These are phyloP conservation scores for Drosophila biarmipes DNA, from an alignment of 1,140 invertebrate species.

Conservation along the genomic window DNA sequence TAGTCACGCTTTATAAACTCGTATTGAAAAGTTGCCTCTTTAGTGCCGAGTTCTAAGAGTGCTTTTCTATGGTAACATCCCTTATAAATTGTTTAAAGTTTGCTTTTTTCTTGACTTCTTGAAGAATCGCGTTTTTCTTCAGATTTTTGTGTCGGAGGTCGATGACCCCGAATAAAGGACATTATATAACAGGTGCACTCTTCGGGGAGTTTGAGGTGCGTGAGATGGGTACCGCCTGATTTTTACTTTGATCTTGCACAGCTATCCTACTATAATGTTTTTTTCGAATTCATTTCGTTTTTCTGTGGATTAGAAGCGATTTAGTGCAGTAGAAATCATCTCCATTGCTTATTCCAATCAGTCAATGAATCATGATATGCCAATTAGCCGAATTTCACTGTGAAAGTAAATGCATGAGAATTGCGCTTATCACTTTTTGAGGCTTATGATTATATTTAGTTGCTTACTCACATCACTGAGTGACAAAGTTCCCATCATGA, in stretches of 20 bases:
- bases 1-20: neutral
- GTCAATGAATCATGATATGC: too few species aligned
- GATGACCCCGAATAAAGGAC: conserved; percentile 84
- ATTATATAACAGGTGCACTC: conserved; percentile 86
- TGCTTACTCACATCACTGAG: neutral
- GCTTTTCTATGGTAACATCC: too few species aligned
- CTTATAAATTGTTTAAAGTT: conserved; percentile 4
- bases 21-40: too few species aligned
- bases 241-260: neutral
- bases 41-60: too few species aligned
- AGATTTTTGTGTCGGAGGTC: conserved; percentile 24
- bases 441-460: neutral
- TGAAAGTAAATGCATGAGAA: neutral
- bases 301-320: neutral
- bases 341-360: neutral
- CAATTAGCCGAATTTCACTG: neutral
- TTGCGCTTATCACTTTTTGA: neutral
- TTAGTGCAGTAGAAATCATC: too few species aligned
- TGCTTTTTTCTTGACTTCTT: conserved; percentile 8
- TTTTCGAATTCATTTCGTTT: neutral
- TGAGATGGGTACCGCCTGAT: conserved; percentile 86
- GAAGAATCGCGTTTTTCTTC: neutral
- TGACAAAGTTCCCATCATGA: neutral
- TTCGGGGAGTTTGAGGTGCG: conserved; percentile 88
- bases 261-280: conserved; percentile 4